Evolutionary conservation across 35 echinoderm and acorn worm species (phyloP).

Genomic region (Holothuria glaberrima): DNA sequence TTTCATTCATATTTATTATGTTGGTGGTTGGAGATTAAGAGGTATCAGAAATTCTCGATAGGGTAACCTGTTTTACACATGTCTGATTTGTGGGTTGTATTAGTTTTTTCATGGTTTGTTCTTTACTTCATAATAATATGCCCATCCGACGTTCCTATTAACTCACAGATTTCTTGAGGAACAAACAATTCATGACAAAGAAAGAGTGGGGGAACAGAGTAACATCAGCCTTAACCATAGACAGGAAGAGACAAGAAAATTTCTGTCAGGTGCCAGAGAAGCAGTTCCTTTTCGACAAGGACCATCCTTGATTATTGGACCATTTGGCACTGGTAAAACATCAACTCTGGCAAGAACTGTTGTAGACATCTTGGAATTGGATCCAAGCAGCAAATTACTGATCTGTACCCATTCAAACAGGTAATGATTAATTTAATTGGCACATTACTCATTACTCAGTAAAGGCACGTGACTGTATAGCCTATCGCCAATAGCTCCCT

Average conservation of each 20-base stretch:
- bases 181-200: neutral
- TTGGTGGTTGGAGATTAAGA: too few relatives aligned
- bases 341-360: slow-evolving; percentile 78
- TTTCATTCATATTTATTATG: too few relatives aligned
- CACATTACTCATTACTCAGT: neutral
- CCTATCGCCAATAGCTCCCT: too few relatives aligned
- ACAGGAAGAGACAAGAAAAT: slow-evolving; percentile 11
- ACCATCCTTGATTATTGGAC: slow-evolving; percentile 73
- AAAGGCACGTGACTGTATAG: too few relatives aligned
- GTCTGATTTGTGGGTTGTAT: too few relatives aligned
- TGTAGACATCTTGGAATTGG: slow-evolving; percentile 35
- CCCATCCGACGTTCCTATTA: too few relatives aligned
- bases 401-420: slow-evolving; percentile 91
- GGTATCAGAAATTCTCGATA: too few relatives aligned
- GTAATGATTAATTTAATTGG: too few relatives aligned
- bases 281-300: slow-evolving; percentile 27
- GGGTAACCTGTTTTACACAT: too few relatives aligned
- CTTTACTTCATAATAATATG: too few relatives aligned
- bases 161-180: too few relatives aligned
- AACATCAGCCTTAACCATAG: neutral
- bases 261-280: neutral
- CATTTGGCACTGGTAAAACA: slow-evolving; percentile 86
- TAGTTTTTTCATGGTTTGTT: too few relatives aligned
- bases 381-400: slow-evolving; percentile 67
- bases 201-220: neutral